Evolutionary conservation across 2,888 invertebrate genomes (phyloP).

Genomic region (Drosophila prostipennis): DNA sequence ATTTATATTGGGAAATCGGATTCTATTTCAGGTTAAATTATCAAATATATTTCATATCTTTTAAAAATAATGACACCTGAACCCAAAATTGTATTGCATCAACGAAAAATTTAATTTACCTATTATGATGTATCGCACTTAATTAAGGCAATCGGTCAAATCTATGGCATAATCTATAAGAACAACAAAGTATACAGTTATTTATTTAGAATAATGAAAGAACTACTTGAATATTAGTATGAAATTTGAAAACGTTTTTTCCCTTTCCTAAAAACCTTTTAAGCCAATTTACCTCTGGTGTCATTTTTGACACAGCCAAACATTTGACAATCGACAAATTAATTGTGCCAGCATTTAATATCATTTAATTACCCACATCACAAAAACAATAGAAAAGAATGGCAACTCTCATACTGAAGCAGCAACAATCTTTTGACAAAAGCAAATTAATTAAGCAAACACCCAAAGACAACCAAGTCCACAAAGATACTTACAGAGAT

Average conservation of each 20-base stretch:
- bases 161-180: no score
- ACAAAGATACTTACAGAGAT: slow-evolving; percentile 35
- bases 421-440: slow-evolving; percentile 53
- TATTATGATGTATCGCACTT: no score
- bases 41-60: not conserved
- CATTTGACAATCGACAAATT: slow-evolving; percentile 9
- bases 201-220: no score
- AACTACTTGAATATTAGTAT: no score
- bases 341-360: slow-evolving; percentile 18
- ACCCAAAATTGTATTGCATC: not conserved
- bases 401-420: slow-evolving; percentile 14
- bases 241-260: not conserved
- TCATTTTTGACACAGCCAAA: slow-evolving; percentile 3
- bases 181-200: no score
- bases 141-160: not conserved
- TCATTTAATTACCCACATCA: slow-evolving; percentile 27
- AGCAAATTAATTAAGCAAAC: slow-evolving; percentile 72
- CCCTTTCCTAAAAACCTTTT: not conserved
- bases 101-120: not conserved
- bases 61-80: not conserved
- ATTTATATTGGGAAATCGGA: no score
- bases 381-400: slow-evolving; percentile 15
- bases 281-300: not conserved
- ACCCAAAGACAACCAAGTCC: slow-evolving; percentile 56
- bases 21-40: not conserved